A percentile compares a stretch with the other conserved stretches of the same genome.
These are phyloP conservation scores for Gymnocephalus cernua DNA, from an alignment of 2,113 vertebrate species.

Conservation along the genomic window DNA sequence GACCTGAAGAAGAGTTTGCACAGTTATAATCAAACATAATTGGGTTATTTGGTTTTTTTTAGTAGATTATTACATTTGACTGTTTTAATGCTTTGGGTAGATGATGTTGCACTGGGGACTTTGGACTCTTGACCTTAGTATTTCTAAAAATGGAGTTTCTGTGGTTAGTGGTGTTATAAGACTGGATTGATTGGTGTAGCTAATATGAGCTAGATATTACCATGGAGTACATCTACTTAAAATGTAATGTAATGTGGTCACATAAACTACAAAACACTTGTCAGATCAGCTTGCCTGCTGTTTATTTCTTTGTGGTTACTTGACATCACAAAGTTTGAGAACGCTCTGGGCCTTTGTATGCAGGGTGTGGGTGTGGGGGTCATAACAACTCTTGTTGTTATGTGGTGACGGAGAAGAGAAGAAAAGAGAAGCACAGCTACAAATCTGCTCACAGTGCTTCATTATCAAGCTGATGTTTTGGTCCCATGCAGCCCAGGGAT, in stretches of 20 bases:
- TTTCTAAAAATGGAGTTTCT: not conserved
- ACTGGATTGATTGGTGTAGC: not conserved
- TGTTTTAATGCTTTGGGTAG: no score
- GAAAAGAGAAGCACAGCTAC: constrained; percentile 15
- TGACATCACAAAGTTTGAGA: constrained; percentile 1
- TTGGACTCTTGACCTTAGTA: not conserved
- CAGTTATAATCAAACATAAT: not conserved
- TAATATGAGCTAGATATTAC: not conserved
- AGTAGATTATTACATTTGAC: no score
- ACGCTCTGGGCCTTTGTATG: not conserved
- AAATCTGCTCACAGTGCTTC: constrained; percentile 20
- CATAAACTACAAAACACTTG: not conserved
- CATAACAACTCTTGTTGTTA: constrained; percentile 26
- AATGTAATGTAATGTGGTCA: not conserved
- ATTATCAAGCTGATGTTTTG: constrained; percentile 28
- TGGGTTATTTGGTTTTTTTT: no score
- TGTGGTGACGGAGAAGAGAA: constrained; percentile 31
- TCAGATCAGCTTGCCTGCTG: not conserved
- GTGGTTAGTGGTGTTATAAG: not conserved
- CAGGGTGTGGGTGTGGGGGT: not conserved
- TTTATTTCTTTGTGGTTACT: not conserved
- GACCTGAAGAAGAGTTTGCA: not conserved
- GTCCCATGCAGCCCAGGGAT: constrained; percentile 15
- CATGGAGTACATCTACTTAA: not conserved
- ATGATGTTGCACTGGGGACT: not conserved